Conservation (phyloP, 1,140 invertebrate genomes). For the Orchestia grillus region DNA sequence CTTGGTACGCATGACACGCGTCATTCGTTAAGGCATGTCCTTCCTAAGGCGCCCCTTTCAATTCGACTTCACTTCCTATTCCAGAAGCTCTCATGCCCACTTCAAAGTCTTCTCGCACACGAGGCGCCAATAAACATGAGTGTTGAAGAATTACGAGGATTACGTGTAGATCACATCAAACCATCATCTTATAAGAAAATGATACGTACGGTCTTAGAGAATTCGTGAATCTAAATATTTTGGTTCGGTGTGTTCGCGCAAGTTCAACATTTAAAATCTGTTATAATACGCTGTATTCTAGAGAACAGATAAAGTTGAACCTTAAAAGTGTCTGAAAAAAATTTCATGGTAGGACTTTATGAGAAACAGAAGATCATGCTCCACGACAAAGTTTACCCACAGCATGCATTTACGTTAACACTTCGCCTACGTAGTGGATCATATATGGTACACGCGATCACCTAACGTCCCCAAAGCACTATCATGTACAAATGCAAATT, state of each 20-base stretch:
- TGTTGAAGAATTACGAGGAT: background rate
- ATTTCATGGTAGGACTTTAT: background rate
- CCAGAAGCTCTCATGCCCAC: background rate
- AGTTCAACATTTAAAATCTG: background rate
- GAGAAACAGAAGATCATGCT: background rate
- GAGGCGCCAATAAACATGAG: background rate
- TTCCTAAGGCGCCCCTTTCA: background rate
- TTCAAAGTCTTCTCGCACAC: background rate
- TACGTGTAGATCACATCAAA: background rate
- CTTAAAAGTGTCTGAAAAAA: too few species aligned
- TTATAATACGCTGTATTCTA: background rate
- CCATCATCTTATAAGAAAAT: background rate
- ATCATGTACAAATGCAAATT: too few species aligned
- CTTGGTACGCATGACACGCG: slow-evolving; percentile 14
- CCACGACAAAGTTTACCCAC: background rate
- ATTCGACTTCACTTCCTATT: background rate
- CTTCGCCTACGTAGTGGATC: too few species aligned
- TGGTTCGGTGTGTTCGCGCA: background rate
- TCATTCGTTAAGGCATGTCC: background rate
- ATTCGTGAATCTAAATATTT: background rate
- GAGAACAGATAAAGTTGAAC: background rate
- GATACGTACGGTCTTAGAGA: background rate
- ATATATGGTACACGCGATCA: too few species aligned
- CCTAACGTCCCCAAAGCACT: too few species aligned
- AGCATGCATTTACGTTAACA: too few species aligned